Conservation (phyloP, 2,797 vertebrate species). For the Mus caroli region DNA sequence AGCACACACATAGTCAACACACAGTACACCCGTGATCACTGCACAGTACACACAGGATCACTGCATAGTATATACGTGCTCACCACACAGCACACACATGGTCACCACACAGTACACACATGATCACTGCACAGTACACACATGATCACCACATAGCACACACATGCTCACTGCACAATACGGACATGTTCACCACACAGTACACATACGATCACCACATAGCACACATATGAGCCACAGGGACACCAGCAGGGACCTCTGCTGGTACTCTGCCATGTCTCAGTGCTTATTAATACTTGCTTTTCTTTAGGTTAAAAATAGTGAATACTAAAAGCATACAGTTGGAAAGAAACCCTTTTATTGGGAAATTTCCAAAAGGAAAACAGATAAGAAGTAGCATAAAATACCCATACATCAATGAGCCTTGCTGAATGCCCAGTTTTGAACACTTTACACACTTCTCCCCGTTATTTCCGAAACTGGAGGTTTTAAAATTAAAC, state of each 20-base stretch:
- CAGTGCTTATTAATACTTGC: not conserved
- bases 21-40: too few species aligned
- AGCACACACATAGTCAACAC: not conserved
- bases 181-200: not conserved
- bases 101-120: too few species aligned
- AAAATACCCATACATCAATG: not conserved
- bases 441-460: not conserved
- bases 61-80: not conserved
- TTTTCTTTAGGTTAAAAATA: not conserved
- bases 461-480: not conserved
- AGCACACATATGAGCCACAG: not conserved
- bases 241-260: not conserved
- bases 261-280: not conserved
- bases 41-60: not conserved
- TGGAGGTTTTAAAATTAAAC: not conserved
- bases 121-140: not conserved
- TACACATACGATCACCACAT: too few species aligned
- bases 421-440: not conserved
- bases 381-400: not conserved
- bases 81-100: not conserved
- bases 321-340: not conserved
- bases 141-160: not conserved
- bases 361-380: slow-evolving; percentile 12
- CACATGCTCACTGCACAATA: not conserved
- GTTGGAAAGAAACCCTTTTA: not conserved